Evolutionary conservation across 2,888 invertebrate genomes (phyloP).

Genomic region (Rhogogaster chlorosoma): DNA sequence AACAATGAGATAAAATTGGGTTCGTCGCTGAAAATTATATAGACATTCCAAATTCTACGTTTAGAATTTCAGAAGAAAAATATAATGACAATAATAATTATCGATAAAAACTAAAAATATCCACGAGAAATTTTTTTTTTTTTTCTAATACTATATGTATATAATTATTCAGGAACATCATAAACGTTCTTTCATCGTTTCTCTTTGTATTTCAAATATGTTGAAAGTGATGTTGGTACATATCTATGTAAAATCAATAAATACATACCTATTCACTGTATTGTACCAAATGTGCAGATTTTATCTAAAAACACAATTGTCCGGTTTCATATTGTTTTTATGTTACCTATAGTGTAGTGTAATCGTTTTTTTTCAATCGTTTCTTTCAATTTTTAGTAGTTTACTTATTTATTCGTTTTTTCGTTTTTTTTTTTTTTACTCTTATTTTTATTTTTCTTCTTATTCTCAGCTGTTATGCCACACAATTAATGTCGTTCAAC

Average conservation of each 20-base stretch:
- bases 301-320: not conserved
- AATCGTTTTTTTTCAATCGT: not conserved
- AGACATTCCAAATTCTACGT: not conserved
- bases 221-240: not conserved
- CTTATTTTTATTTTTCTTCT: not conserved
- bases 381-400: not conserved
- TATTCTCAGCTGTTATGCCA: not conserved
- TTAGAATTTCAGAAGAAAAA: not conserved
- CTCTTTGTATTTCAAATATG: not conserved
- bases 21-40: not conserved
- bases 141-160: too few relatives aligned
- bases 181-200: not conserved
- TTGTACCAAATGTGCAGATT: not conserved
- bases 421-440: not conserved
- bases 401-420: not conserved
- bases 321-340: not conserved
- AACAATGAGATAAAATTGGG: not conserved
- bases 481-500: conserved; percentile 2
- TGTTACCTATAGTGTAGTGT: not conserved
- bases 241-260: too few relatives aligned
- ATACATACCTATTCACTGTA: too few relatives aligned
- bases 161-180: not conserved
- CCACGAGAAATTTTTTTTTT: not conserved
- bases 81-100: too few relatives aligned
- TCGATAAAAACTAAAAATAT: too few relatives aligned